These are phyloP conservation scores for Tetraodon nigroviridis DNA, from an alignment of 2,113 vertebrate genomes.

Conservation along the genomic window DNA sequence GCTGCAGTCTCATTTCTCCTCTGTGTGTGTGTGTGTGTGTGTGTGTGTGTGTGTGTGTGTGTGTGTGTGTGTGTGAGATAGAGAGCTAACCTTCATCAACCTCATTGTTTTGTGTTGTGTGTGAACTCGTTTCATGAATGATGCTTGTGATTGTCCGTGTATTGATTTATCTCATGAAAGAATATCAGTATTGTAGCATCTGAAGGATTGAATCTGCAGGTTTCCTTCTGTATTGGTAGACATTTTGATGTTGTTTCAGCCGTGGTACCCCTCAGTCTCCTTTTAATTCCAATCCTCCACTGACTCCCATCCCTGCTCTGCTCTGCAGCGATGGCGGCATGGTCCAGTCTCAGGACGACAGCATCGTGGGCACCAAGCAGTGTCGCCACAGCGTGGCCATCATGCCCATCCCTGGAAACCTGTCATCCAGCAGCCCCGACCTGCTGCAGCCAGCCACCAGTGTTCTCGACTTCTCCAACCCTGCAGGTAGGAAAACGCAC, in stretches of 20 bases:
- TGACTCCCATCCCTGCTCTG: not conserved
- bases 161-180: conserved; percentile 14
- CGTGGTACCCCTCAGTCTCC: not conserved
- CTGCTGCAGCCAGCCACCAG: conserved; percentile 89
- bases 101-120: conserved; percentile 15
- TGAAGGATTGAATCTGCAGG: conserved; percentile 18
- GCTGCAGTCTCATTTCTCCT: not conserved
- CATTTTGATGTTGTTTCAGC: conserved; percentile 13
- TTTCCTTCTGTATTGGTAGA: not conserved
- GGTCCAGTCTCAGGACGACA: conserved; percentile 95
- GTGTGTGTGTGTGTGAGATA: too few species aligned
- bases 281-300: not conserved
- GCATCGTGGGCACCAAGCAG: conserved; percentile 93
- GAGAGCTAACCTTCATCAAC: not conserved
- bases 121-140: conserved; percentile 21
- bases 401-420: conserved; percentile 90
- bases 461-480: conserved; percentile 88
- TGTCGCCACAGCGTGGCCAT: conserved; percentile 92
- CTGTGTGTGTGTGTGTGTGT: too few species aligned
- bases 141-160: conserved; percentile 31
- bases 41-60: too few species aligned
- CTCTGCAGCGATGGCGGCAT: conserved; percentile 84
- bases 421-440: conserved; percentile 94
- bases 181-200: conserved; percentile 27
- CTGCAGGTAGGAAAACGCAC: conserved; percentile 77